Conservation (phyloP, 2,797 vertebrate species). For the Ataeniobius toweri region DNA sequence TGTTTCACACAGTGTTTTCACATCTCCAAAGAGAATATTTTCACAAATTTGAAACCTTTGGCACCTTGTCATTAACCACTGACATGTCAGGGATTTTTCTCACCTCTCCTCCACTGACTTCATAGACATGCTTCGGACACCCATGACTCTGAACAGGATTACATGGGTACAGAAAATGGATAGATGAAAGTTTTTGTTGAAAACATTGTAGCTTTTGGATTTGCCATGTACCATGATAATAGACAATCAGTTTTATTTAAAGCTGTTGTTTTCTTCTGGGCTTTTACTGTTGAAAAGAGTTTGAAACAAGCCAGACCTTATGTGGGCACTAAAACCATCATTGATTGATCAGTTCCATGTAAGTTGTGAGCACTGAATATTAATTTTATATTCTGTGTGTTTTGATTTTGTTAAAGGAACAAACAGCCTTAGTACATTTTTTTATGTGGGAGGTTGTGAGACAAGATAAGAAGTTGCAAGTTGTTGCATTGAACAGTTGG, state of each 20-base stretch:
- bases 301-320: not conserved
- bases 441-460: not conserved
- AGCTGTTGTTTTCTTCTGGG: not conserved
- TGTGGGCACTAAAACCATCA: not conserved
- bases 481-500: not conserved
- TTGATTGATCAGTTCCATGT: not conserved
- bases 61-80: not conserved
- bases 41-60: not conserved
- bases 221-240: not conserved
- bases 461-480: not conserved
- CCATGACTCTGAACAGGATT: not conserved
- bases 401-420: not conserved
- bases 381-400: not conserved
- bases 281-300: not conserved
- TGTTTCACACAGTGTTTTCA: not conserved
- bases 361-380: not conserved
- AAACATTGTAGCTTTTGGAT: not conserved
- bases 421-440: not conserved
- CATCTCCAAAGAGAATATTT: not conserved
- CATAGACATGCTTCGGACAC: not conserved
- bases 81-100: not conserved
- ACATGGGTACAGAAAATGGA: not conserved
- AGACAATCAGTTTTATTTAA: conserved; percentile 1
- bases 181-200: not conserved
- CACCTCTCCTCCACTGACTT: not conserved